A percentile compares a stretch with the other conserved stretches of the same genome.
These are phyloP conservation scores for Tinamus major DNA, from an alignment of 2,797 vertebrate genomes.

Conservation along the genomic window DNA sequence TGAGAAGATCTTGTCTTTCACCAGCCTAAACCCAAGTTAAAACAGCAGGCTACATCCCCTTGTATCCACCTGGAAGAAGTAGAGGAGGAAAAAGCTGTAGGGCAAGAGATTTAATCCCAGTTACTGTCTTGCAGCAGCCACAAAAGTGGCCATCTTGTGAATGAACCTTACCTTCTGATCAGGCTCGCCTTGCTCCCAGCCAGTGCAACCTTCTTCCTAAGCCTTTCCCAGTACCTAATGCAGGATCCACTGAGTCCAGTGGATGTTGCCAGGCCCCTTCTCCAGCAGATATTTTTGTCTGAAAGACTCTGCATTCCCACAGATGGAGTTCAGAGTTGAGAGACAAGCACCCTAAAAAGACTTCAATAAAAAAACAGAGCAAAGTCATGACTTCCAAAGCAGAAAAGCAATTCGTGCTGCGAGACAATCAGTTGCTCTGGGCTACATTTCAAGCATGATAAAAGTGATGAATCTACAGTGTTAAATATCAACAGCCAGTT, in stretches of 20 bases:
- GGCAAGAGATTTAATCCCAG: neutral
- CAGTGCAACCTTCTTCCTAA: neutral
- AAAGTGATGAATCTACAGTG: neutral
- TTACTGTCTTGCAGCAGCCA: neutral
- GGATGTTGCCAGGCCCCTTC: neutral
- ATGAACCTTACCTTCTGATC: neutral
- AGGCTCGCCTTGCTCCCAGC: neutral
- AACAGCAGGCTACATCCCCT: neutral
- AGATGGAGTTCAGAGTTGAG: neutral
- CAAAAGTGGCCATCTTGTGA: neutral
- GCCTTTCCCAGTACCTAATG: neutral
- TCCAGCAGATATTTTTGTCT: neutral
- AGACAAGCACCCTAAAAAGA: neutral
- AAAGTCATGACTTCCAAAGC: neutral
- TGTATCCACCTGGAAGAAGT: accelerated
- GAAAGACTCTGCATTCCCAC: neutral
- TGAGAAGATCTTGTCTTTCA: neutral
- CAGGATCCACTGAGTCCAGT: accelerated
- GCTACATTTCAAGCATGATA: neutral
- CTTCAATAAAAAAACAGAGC: neutral
- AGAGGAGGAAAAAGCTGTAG: neutral
- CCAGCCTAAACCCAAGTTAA: neutral
- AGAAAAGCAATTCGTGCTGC: neutral
- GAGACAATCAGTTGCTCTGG: neutral
- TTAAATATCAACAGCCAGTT: neutral